Evolutionary conservation across 2,888 invertebrate genomes (phyloP), one percentile per base, ranked within the genome.

Genomic region (Hyposoter dolosus): DNA sequence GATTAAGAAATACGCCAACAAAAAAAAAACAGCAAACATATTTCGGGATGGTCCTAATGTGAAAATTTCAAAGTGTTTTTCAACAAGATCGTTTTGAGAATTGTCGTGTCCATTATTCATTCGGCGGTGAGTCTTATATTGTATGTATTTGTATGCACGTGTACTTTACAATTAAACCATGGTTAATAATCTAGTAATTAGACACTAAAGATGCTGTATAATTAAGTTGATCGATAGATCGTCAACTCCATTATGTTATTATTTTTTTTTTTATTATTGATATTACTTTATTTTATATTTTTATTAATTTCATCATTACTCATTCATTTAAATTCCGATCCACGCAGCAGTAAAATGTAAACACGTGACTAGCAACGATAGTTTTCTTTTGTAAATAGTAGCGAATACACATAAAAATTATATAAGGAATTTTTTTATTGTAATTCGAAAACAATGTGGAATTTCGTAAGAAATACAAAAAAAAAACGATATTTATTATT

Each of bases 181-280:
- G 79, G 82, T 82, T 85, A 84, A 84, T 83, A 80, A 79, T 88
- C 88, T 88, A 89, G 87, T 80, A 86, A 85, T 89, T 81, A 76
- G 77, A 75, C 80, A 83, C 81, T 86, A 84, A 72, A 63, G 77
- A 88, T 85, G 81, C 83, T 83, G 83, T 82, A 74, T 80, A 69
- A 79, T 82, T 82, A 23, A 83, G 84, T 72, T 63, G 32, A 84
- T 83, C 65, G 80, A 71, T 43, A 40, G 47, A 81, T 76, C 82
- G 76, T 75, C n/a, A 72, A 72, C 68, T 75, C 47, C 17, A 82
- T 75, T 74, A 82, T 75, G 80, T 45, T 75, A 74, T 63, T 63
- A 75, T 72, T 85, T 15, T 45, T 28, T 53, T 45, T 72, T 45
- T 77, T 66, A 81, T 66, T 47, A 40, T 71, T 79, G 50, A 50